Percentiles rank a stretch among this genome's conserved stretches.
These are phyloP conservation scores for Tineola bisselliella DNA, from an alignment of 2,888 invertebrate genomes.

Conservation along the genomic window DNA sequence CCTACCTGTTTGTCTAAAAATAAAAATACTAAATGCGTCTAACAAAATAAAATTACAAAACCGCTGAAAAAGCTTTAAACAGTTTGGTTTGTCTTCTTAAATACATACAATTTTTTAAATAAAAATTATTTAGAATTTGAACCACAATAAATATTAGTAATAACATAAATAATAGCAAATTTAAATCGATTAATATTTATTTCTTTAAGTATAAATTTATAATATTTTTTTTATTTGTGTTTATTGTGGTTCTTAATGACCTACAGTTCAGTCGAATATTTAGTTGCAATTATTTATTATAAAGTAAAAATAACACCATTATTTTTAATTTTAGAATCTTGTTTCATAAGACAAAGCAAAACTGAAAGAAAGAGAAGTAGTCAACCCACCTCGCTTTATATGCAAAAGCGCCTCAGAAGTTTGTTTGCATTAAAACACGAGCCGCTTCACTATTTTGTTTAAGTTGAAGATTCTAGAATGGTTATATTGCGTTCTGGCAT, in stretches of 20 bases:
- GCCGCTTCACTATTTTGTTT: conserved; percentile 68
- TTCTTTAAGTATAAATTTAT: background rate
- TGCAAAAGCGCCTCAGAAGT: conserved; percentile 68
- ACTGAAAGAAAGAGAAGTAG: conserved; percentile 60
- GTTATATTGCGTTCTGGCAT: conserved; percentile 68
- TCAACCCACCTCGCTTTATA: conserved; percentile 69
- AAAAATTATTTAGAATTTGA: conserved; percentile 19
- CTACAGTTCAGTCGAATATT: background rate
- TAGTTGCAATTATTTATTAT: conserved; percentile 7
- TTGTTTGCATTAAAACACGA: conserved; percentile 69
- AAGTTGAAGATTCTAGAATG: conserved; percentile 62
- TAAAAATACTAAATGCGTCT: conserved; percentile 35
- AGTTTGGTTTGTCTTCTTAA: conserved; percentile 61
- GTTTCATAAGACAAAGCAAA: conserved; percentile 61
- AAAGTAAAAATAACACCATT: conserved; percentile 18
- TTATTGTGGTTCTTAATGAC: conserved; percentile 5
- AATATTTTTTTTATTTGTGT: background rate
- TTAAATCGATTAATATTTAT: too few species aligned
- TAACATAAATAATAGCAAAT: too few species aligned
- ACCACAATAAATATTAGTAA: conserved; percentile 56
- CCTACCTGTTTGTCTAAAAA: conserved; percentile 65
- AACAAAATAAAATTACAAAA: conserved; percentile 31
- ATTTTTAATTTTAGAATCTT: conserved; percentile 25
- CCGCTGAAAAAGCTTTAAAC: conserved; percentile 55
- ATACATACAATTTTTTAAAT: conserved; percentile 19